phyloP scores from a whole-genome alignment of 2,113 vertebrate genomes.

The Misgurnus mizolepis region DNA sequence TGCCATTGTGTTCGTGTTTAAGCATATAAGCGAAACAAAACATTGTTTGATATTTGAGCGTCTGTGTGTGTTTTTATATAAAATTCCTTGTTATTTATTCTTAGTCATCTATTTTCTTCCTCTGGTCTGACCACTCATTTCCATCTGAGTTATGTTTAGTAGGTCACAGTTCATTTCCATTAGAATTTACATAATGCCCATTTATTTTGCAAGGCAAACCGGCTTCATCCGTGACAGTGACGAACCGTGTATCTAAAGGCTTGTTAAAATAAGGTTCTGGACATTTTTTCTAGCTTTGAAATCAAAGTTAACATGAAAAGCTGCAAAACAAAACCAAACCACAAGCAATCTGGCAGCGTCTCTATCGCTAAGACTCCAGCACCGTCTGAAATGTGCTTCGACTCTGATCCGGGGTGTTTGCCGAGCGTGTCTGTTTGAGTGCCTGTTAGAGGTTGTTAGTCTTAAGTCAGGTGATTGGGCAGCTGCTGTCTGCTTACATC shows the following conservation, averaged over 20 bases:
- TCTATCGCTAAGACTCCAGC: conserved; percentile 22
- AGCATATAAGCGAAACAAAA: background rate
- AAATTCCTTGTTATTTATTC: conserved; percentile 11
- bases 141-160: conserved; percentile 37
- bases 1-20: conserved; percentile 19
- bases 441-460: conserved; percentile 33
- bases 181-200: conserved; percentile 35
- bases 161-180: conserved; percentile 40
- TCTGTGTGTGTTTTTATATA: background rate
- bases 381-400: background rate
- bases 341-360: background rate
- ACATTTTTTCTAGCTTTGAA: background rate
- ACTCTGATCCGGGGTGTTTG: conserved; percentile 38
- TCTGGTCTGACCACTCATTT: conserved; percentile 33
- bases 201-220: conserved; percentile 20
- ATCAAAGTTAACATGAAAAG: conserved; percentile 12
- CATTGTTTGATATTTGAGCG: conserved; percentile 12
- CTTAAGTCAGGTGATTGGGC: conserved; percentile 35
- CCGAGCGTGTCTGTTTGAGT: conserved; percentile 23
- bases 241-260: background rate
- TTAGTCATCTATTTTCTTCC: conserved; percentile 15
- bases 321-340: background rate
- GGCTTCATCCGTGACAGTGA: background rate
- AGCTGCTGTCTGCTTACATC: conserved; percentile 43
- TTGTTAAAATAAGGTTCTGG: conserved; percentile 14